Percentiles rank a stretch among this genome's conserved stretches.
Conservation (phyloP, 1,140 invertebrate species). For the Cryptotermes secundus region DNA sequence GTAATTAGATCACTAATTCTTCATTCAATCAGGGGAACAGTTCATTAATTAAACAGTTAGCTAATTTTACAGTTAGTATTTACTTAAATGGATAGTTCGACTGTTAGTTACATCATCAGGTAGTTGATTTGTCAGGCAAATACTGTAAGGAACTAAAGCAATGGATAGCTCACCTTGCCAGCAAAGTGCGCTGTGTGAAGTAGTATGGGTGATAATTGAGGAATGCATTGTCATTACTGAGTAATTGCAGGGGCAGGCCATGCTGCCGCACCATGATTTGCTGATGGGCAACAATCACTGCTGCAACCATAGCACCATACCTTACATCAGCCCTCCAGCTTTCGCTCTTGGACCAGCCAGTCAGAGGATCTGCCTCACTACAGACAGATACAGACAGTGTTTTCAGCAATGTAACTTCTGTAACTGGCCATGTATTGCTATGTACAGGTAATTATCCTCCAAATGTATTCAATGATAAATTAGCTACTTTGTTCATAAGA, state of each 20-base stretch:
- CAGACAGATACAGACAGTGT: not conserved
- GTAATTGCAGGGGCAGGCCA: slow-evolving; percentile 43
- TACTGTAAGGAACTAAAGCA: not conserved
- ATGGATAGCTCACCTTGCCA: slow-evolving; percentile 43
- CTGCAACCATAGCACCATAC: slow-evolving; percentile 49
- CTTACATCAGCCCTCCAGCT: slow-evolving; percentile 50
- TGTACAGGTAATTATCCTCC: too few species aligned
- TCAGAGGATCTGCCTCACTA: slow-evolving; percentile 53
- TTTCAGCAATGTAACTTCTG: too few species aligned
- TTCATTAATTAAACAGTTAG: too few species aligned
- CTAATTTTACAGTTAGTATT: too few species aligned
- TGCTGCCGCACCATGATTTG: slow-evolving; percentile 41
- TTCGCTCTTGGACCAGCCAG: slow-evolving; percentile 49
- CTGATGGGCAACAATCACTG: slow-evolving; percentile 48
- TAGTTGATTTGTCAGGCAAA: not conserved
- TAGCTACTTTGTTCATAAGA: too few species aligned
- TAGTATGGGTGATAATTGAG: slow-evolving; percentile 52
- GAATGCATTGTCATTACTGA: slow-evolving; percentile 55
- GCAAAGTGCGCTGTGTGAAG: slow-evolving; percentile 50
- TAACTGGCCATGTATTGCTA: too few species aligned
- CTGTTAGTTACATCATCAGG: too few species aligned
- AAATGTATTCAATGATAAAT: too few species aligned
- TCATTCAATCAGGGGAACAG: too few species aligned
- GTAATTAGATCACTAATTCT: too few species aligned
- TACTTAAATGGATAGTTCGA: too few species aligned